A percentile compares a stretch with the other conserved stretches of the same genome.
Evolutionary conservation across 2,113 vertebrate species (phyloP).

Genomic region (Trematomus loennbergii): DNA sequence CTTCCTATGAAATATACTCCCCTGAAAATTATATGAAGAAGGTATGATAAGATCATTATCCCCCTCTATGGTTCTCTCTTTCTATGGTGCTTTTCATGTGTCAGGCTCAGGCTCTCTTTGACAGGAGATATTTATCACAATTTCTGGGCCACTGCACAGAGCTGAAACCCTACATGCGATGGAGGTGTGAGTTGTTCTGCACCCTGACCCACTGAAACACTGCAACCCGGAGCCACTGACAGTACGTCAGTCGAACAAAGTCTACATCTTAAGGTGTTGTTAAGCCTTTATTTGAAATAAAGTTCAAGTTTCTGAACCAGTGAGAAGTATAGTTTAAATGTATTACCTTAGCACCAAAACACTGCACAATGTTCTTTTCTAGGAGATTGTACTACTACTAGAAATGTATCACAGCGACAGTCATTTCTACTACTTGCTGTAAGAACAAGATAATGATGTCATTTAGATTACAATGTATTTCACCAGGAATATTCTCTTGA

Average conservation of each 20-base stretch:
- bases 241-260: background rate
- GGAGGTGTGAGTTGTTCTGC: slow-evolving; percentile 59
- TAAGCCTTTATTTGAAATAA: background rate
- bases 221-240: background rate
- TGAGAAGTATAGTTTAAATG: background rate
- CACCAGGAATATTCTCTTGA: background rate
- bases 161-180: slow-evolving; percentile 57
- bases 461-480: background rate
- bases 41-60: background rate
- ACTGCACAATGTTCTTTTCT: background rate
- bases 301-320: background rate
- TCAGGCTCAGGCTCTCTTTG: slow-evolving; percentile 45
- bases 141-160: slow-evolving; percentile 56
- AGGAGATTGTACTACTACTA: background rate
- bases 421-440: background rate
- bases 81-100: slow-evolving; percentile 40
- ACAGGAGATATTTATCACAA: slow-evolving; percentile 56
- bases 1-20: slow-evolving; percentile 10
- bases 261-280: background rate
- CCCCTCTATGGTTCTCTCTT: slow-evolving; percentile 7
- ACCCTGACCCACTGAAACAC: slow-evolving; percentile 48
- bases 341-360: background rate
- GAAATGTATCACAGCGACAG: background rate
- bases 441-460: background rate
- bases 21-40: slow-evolving; percentile 3